Evolutionary conservation across 2,113 vertebrate genomes (phyloP).

Genomic region (Strigops habroptila): DNA sequence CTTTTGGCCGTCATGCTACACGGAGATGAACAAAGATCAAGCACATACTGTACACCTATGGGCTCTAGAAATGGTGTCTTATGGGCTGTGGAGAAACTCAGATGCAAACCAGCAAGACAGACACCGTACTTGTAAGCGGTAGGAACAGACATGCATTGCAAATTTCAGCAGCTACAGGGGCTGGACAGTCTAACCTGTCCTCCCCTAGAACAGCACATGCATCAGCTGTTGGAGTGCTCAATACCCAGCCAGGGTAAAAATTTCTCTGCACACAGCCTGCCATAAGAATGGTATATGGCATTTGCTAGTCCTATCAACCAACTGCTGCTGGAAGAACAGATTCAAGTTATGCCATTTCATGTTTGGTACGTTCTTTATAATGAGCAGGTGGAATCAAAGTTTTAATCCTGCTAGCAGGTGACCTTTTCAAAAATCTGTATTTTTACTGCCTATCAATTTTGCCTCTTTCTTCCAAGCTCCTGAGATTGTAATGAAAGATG

Average conservation of each 20-base stretch:
- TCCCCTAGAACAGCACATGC: background rate
- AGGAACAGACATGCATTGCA: background rate
- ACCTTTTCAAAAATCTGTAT: conserved; percentile 73
- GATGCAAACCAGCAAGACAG: background rate
- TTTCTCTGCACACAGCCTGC: background rate
- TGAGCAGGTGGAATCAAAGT: conserved; percentile 56
- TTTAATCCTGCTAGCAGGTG: conserved; percentile 56
- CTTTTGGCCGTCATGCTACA: background rate
- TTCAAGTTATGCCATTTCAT: conserved; percentile 27
- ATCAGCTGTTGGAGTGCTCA: background rate
- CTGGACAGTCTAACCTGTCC: background rate
- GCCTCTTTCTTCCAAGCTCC: conserved; percentile 62
- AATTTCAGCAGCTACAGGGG: background rate
- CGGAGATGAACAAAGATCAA: background rate
- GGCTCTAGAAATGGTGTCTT: background rate
- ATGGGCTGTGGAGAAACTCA: background rate
- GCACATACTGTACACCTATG: background rate
- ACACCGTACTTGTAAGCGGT: background rate
- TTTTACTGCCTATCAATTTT: conserved; percentile 69
- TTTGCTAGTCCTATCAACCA: conserved; percentile 16
- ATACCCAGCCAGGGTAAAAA: background rate
- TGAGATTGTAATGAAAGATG: conserved; percentile 65
- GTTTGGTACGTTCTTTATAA: conserved; percentile 51
- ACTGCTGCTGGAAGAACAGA: background rate
- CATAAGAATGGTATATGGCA: background rate